Percentiles rank a stretch among this genome's conserved stretches.
Evolutionary conservation across 2,888 invertebrate genomes (phyloP).

Genomic region (Osmoderma eremita): DNA sequence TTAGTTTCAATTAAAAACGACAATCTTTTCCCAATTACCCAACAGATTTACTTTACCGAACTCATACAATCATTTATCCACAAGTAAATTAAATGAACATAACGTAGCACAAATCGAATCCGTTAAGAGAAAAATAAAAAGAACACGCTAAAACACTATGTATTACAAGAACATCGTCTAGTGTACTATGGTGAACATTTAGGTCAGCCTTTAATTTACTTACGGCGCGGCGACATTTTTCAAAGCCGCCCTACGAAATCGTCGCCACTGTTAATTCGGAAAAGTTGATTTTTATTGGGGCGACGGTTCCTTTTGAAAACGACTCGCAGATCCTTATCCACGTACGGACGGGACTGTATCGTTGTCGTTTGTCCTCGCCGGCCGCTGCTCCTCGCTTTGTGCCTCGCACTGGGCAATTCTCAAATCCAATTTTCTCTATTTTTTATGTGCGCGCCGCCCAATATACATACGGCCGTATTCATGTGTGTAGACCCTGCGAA

Average conservation of each 20-base stretch:
- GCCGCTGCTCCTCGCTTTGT: conserved; percentile 5
- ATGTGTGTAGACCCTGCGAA: too few species aligned
- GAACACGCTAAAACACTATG: too few species aligned
- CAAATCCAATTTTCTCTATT: conserved; percentile 37
- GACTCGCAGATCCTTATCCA: conserved; percentile 47
- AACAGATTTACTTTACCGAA: too few species aligned
- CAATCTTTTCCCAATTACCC: too few species aligned
- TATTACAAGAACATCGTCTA: too few species aligned
- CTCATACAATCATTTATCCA: too few species aligned
- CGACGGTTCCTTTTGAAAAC: conserved; percentile 42
- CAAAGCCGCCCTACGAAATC: conserved; percentile 26
- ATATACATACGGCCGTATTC: background rate
- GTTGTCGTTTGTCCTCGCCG: conserved; percentile 19
- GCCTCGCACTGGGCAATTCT: conserved; percentile 28
- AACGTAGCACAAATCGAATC: too few species aligned
- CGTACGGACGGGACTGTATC: conserved; percentile 41
- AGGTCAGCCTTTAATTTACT: conserved; percentile 44
- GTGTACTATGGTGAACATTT: conserved; percentile 19
- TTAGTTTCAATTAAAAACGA: too few species aligned
- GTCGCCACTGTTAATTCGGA: conserved; percentile 38
- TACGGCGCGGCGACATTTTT: conserved; percentile 27
- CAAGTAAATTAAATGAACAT: too few species aligned
- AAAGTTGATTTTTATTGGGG: conserved; percentile 45
- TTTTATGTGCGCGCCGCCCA: conserved; percentile 22
- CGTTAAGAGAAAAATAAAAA: too few species aligned